These are phyloP conservation scores for Sapajus apella DNA, from an alignment of 2,113 vertebrate genomes.

Conservation along the genomic window DNA sequence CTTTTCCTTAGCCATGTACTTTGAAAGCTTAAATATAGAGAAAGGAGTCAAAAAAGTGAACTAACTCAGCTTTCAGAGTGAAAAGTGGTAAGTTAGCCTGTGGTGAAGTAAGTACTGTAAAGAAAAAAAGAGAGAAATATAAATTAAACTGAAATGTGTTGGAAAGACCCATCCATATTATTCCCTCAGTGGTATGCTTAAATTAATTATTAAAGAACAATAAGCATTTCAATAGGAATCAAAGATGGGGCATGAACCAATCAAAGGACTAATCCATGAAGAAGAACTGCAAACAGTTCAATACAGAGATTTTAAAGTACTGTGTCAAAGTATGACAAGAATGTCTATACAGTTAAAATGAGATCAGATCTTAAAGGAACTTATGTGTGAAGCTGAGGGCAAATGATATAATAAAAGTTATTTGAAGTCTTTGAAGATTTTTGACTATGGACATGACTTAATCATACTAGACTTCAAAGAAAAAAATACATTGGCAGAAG, in stretches of 20 bases:
- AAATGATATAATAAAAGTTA: neutral
- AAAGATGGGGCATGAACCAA: neutral
- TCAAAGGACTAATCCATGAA: neutral
- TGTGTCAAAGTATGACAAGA: neutral
- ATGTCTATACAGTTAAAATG: neutral
- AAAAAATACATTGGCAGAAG: neutral
- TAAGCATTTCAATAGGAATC: neutral
- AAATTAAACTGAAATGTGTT: neutral
- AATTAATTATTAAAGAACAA: neutral
- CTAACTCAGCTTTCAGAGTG: neutral
- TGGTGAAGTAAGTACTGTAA: neutral
- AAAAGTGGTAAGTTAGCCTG: too few species aligned
- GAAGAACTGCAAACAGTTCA: neutral
- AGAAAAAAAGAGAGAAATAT: neutral
- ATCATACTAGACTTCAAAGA: neutral
- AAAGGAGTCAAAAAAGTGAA: neutral
- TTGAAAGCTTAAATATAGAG: neutral
- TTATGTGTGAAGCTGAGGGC: neutral
- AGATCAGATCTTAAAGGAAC: neutral
- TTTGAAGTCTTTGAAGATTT: neutral
- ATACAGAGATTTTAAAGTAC: neutral
- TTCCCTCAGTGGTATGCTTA: neutral
- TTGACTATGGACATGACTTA: neutral
- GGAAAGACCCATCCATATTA: neutral
- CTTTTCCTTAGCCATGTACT: rapidly evolving